These are phyloP conservation scores for Augochlorella aurata DNA, from an alignment of 2,888 invertebrate genomes.

Conservation along the genomic window DNA sequence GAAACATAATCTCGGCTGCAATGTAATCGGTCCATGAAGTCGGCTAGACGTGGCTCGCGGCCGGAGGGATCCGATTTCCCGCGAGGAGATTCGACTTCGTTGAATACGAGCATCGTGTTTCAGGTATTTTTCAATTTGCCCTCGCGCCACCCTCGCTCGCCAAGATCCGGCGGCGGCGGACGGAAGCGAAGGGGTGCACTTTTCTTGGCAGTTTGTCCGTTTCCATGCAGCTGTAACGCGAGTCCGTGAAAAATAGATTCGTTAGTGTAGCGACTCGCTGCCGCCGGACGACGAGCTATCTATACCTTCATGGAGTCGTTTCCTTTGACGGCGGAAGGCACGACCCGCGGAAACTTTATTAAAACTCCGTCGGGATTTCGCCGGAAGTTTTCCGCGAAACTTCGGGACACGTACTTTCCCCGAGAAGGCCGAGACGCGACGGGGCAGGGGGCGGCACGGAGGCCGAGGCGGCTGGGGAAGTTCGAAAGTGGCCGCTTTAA, in stretches of 20 bases:
- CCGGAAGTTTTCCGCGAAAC: conserved; percentile 33
- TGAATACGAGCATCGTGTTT: conserved; percentile 2
- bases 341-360: conserved; percentile 49
- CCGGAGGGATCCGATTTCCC: neutral
- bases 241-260: conserved; percentile 7
- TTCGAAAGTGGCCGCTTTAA: conserved; percentile 49
- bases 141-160: neutral
- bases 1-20: neutral
- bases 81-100: neutral
- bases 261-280: neutral
- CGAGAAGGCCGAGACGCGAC: neutral
- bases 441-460: neutral
- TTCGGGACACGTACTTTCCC: conserved; percentile 44
- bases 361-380: conserved; percentile 46
- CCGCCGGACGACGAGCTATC: conserved; percentile 23
- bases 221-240: neutral
- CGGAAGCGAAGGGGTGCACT: neutral
- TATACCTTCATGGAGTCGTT: conserved; percentile 20
- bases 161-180: no score
- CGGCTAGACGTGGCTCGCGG: neutral
- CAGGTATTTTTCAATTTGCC: conserved; percentile 8
- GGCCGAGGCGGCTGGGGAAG: conserved; percentile 19
- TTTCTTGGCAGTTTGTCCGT: neutral
- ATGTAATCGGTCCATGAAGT: conserved; percentile 7
- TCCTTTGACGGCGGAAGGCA: conserved; percentile 21